phyloP scores from a whole-genome alignment of 2,888 invertebrate genomes.

The Choreutis nemorana region DNA sequence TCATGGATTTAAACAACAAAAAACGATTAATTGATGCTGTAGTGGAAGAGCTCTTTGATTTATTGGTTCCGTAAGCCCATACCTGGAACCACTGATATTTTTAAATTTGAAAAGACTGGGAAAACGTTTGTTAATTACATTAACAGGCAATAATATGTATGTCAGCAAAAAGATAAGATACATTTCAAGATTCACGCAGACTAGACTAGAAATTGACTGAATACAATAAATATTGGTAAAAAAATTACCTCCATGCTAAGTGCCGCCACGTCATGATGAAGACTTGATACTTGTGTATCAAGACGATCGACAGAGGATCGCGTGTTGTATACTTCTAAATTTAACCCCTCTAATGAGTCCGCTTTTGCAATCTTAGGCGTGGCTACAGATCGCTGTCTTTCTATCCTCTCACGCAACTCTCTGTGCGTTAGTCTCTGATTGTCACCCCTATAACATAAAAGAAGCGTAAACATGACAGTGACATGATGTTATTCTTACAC shows the following conservation, averaged over 20 bases:
- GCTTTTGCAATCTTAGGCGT: constrained; percentile 60
- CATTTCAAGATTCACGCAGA: too few species aligned
- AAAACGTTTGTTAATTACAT: too few species aligned
- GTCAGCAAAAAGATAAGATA: too few species aligned
- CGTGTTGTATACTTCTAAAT: constrained; percentile 62
- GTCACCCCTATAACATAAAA: constrained; percentile 28
- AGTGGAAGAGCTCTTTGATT: too few species aligned
- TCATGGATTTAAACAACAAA: constrained; percentile 5
- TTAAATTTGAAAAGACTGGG: too few species aligned
- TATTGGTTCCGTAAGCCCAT: too few species aligned
- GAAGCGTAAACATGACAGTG: neutral
- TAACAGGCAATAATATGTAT: too few species aligned
- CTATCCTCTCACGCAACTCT: constrained; percentile 71
- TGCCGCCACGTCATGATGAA: constrained; percentile 87
- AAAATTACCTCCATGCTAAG: constrained; percentile 81
- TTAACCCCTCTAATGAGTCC: constrained; percentile 69
- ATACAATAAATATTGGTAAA: too few species aligned
- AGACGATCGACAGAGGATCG: constrained; percentile 73
- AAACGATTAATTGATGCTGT: too few species aligned
- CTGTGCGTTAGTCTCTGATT: constrained; percentile 46
- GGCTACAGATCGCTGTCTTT: constrained; percentile 71
- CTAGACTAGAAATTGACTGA: too few species aligned
- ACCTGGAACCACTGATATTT: too few species aligned
- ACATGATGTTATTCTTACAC: neutral
- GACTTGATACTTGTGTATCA: constrained; percentile 81